Conservation (phyloP, 2,888 invertebrate genomes). For the Gymnocheta viridis region DNA sequence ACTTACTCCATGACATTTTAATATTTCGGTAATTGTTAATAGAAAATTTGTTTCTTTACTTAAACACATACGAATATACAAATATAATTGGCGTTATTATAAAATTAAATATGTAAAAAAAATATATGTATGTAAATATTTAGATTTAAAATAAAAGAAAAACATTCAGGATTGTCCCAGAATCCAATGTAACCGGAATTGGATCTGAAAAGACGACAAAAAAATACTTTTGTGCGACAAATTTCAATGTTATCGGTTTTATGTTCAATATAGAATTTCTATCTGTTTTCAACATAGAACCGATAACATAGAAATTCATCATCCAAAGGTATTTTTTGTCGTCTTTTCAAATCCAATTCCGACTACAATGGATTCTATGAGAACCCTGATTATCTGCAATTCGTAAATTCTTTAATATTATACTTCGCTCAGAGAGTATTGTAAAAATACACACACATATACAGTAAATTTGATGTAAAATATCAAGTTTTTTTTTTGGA, state of each 20-base stretch:
- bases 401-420: constrained; percentile 13
- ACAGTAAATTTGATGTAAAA: constrained; percentile 9
- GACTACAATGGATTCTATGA: no score
- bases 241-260: no score
- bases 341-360: no score
- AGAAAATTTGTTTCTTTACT: constrained; percentile 25
- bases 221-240: no score
- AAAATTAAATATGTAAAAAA: constrained; percentile 35
- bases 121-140: constrained; percentile 27
- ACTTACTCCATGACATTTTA: not conserved
- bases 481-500: constrained; percentile 5
- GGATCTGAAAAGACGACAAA: no score
- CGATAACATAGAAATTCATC: no score
- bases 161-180: no score
- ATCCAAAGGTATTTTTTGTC: no score
- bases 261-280: no score
- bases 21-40: not conserved
- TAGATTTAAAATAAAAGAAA: constrained; percentile 15
- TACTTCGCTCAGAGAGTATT: not conserved
- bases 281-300: no score
- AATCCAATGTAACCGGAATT: no score
- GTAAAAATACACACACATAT: not conserved
- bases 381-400: not conserved
- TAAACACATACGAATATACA: constrained; percentile 45
- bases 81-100: constrained; percentile 17